phyloP scores from a whole-genome alignment of 1,140 invertebrate species.

The Brachionus paranguensis region DNA sequence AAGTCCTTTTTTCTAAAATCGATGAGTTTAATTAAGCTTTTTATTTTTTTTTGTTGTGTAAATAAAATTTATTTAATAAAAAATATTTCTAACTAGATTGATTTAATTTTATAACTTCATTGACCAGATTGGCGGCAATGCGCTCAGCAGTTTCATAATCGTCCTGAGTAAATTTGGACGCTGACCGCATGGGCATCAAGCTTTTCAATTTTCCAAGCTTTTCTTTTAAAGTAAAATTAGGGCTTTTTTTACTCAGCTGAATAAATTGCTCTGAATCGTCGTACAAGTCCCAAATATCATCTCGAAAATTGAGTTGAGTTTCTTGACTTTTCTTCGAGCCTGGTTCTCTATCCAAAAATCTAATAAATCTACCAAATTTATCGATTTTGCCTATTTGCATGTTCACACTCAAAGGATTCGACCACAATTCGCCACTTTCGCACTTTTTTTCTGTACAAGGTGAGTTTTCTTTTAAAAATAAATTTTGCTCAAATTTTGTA shows the following conservation, averaged over 20 bases:
- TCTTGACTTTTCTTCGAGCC: not conserved
- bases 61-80: not conserved
- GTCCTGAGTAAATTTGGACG: not conserved
- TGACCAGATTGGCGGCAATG: conserved; percentile 15
- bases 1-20: not conserved
- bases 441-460: not conserved
- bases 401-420: not conserved
- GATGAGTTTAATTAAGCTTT: not conserved
- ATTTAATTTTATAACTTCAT: conserved; percentile 8
- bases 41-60: not conserved
- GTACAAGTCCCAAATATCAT: not conserved
- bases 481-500: not conserved
- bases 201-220: not conserved
- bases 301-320: not conserved
- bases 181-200: not conserved
- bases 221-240: not conserved
- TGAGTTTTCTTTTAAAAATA: not conserved
- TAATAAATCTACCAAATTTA: not conserved
- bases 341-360: not conserved
- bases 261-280: not conserved
- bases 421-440: not conserved
- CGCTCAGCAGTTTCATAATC: not conserved
- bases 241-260: not conserved
- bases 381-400: not conserved
- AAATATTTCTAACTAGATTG: not conserved